Base-by-base conservation (phyloP, 2,888 invertebrate species). In the Crepidodera aurea region DNA sequence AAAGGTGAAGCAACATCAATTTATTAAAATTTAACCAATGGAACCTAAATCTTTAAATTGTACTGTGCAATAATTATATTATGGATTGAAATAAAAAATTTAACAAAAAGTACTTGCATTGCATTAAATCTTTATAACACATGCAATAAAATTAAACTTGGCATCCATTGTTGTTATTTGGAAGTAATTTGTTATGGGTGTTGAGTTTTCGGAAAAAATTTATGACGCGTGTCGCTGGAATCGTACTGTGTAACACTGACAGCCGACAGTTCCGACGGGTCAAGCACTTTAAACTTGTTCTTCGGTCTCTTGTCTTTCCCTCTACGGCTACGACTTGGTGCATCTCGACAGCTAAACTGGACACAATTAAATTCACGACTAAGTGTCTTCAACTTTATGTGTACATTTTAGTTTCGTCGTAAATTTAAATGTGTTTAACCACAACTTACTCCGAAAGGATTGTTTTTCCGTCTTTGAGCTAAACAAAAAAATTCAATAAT, bases 221-320 rank as follows among this genome's bases (percentile, higher is more conserved):
- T 73, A 72, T 73, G 73, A 72, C 71, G 73, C 75, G 75, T 75
- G 70, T 72, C 74, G 72, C 70, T 57, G 57, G 66, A 69, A 73
- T 64, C 60, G 61, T 63, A 64, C 69, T 37, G 59, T 50, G 59
- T 54, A 71, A 73, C 71, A 72, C 48, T 12, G 27, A 48, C 48
- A 13, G 25, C 48, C 15, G 27, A 48, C 48, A 13, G 25, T 1
- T 39, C 46, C 46, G 48, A 48, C 48, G 70, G 76, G 76, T 77
- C 76, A 75, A 75, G 70, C 72, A 65, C 70, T 69, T 71, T 71
- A 75, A 75, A 77, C 77, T 75, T 70, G 75, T 75, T 75, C 62
- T 67, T 22, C 37, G 25, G 13, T 54, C 7, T 42, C 10, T 44
- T 16, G 29, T 27, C 40, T 40, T 44, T 32, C 18, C 27, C 16